phyloP scores from a whole-genome alignment of 2,888 invertebrate species.

The Drosophila lacicola region DNA sequence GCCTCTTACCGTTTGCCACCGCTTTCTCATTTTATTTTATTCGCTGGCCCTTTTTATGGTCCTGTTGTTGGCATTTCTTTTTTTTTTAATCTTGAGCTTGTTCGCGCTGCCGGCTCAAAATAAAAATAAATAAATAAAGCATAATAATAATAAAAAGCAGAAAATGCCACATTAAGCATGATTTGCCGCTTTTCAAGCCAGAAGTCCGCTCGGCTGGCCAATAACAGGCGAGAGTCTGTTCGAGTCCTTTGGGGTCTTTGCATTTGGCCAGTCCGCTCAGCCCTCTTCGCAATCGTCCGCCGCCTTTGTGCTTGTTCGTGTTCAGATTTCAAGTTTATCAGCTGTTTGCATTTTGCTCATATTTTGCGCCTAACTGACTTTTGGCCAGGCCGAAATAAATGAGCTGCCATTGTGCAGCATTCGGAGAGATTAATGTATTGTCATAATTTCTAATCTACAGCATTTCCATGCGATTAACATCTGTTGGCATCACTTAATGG shows the following conservation, averaged over 20 bases:
- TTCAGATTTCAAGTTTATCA: conserved; percentile 70
- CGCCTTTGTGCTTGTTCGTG: conserved; percentile 46
- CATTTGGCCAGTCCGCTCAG: conserved; percentile 28
- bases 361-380: conserved; percentile 73
- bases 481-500: conserved; percentile 70
- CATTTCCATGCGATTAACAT: conserved; percentile 80
- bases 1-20: conserved; percentile 33
- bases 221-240: conserved; percentile 30
- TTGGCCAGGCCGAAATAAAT: conserved; percentile 54
- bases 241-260: conserved; percentile 36
- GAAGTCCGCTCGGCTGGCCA: conserved; percentile 52
- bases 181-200: conserved; percentile 75
- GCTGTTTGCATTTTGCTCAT: conserved; percentile 68
- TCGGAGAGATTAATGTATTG: conserved; percentile 72
- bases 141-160: conserved; percentile 66
- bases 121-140: conserved; percentile 57
- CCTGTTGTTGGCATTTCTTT: conserved; percentile 56
- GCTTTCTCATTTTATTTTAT: conserved; percentile 66
- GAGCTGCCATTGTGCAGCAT: conserved; percentile 40
- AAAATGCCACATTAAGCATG: conserved; percentile 81
- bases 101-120: conserved; percentile 56
- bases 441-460: conserved; percentile 79
- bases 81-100: conserved; percentile 58
- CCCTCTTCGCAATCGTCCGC: not conserved
- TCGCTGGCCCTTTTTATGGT: conserved; percentile 66